Evolutionary conservation across 2,113 vertebrate species (phyloP), one percentile per base, ranked within the genome.

Genomic region (Scomber scombrus): DNA sequence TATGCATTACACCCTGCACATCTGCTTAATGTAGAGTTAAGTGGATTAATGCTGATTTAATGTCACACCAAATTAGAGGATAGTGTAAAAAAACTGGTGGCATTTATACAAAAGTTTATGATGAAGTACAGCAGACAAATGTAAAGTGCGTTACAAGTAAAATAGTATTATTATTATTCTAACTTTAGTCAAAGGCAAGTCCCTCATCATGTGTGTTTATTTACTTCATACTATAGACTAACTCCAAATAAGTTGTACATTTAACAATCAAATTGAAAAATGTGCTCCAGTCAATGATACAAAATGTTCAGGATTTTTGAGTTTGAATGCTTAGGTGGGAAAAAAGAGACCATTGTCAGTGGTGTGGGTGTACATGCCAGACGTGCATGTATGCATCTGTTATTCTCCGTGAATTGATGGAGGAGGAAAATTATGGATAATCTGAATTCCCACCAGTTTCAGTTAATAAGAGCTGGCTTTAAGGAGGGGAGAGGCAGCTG

Each of bases 401-500:
- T 66, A 21, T 11, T 57, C 34, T 71, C 49, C n/a, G 0, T 57
- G 23, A 50, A 46, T 21, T 62, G 13, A 23, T 56, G 14, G n/a
- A 46, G 15, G 14, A 80, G 11, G 31, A 45, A 66, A 57, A 54
- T 12, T 46, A 18, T 63, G 5, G 45, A 57, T 69, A 47, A 61
- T 75, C 51, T 66, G 55, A 74, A 75, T 68, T 56, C 7, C 34
- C 61, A 64, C 29, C 49, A 83, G 61, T 65, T 84, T 5, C 51
- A 56, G 64, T 76, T 73, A 7, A 75, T 43, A 67, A 50, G 76
- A 77, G 51, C 61, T 72, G 79, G 29, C 21, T 65, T 68, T 83
- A 63, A 78, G 76, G 43, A 64, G 34, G 7, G 7, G 80, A 71
- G 73, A 78, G 78, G 82, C 90, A 92, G 88, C 87, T 92, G 89